Percentiles rank a stretch among this genome's conserved stretches.
These are phyloP conservation scores for Sigmodon hispidus DNA, from an alignment of 2,113 vertebrate genomes.

Conservation along the genomic window DNA sequence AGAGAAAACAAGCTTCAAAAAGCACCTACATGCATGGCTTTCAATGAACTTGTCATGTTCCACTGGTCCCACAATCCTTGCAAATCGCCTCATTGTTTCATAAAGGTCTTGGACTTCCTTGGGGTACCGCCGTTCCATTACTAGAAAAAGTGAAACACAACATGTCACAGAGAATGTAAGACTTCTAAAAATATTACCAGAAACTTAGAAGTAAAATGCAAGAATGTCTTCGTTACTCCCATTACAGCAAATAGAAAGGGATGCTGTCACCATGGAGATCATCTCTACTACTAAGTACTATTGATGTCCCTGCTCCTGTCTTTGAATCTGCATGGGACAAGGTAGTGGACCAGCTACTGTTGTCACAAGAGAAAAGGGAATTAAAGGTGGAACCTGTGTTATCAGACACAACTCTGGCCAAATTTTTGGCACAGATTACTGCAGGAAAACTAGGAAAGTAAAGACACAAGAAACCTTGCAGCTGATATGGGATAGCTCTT, in stretches of 20 bases:
- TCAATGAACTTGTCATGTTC: conserved; percentile 99
- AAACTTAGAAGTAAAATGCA: conserved; percentile 29
- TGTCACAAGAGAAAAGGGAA: not conserved
- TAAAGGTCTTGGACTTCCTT: conserved; percentile 97
- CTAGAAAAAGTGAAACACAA: conserved; percentile 82
- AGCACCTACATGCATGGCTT: conserved; percentile 93
- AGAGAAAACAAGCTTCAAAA: not conserved
- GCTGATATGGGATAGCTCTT: not conserved
- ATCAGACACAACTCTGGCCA: not conserved
- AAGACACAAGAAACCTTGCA: not conserved
- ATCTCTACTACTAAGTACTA: not conserved
- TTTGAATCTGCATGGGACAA: not conserved
- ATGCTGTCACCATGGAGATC: not conserved
- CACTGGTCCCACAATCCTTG: conserved; percentile 92
- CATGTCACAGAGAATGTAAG: not conserved
- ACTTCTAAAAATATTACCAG: too few relatives aligned
- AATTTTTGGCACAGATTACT: not conserved
- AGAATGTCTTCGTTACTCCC: conserved; percentile 2
- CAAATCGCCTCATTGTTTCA: conserved; percentile 95
- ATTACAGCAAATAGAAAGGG: conserved; percentile 63
- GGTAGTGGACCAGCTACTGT: not conserved
- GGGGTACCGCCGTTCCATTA: conserved; percentile 95
- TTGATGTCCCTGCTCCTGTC: not conserved
- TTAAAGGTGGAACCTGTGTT: not conserved
- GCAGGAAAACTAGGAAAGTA: conserved; percentile 46